Base-by-base conservation (phyloP, 1,140 invertebrate species). In the Camponotus vicinus region DNA sequence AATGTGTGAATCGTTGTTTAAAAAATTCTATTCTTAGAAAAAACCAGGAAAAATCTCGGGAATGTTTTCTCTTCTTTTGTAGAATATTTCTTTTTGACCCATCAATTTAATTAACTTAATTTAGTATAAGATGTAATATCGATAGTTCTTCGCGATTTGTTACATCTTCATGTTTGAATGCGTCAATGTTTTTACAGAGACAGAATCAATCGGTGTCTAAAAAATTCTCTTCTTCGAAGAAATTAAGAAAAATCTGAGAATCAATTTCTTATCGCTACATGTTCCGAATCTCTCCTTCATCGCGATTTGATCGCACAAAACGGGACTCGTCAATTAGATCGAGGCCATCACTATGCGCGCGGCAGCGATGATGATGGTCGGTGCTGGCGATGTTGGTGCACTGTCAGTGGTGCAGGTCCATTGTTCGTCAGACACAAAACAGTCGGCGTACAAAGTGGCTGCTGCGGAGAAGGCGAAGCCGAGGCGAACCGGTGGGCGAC, bases 371-470 rank as follows among this genome's bases (percentile, higher is more conserved):
- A 80, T 84, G 61, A 77, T 88, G 55, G 71, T 88, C 52, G 79
- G 79, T 82, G 79, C 55, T 55, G 79, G 79, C 42, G 52, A 83
- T 49, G 55, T 71, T 90, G 82, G 92, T 93, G 89, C 92, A 92
- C 92, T 91, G 92, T 93, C 93, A 92, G 92, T 93, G 91, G 91
- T 92, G 92, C 92, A 92, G 93, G 92, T 70, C 92, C 79, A 95
- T 95, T 95, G 94, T 95, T 95, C 93, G 92, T 92, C 92, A 91
- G 94, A 93, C 92, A 95, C 94, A 95, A 95, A 95, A 95, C 94
- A 94, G 94, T 92, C 93, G 92, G 92, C 92, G 92, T 93, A 94
- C 94, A 95, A 95, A 95, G 94, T 95, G 94, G 93, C 94, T 95
- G 92, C 89, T 88, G 92, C 89, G 91, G 88, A 89, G 88, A 91